Evolutionary conservation across 37 sponge, comb jelly and placozoan genomes (phyloP).

Genomic region (Trichoplax adhaerens): DNA sequence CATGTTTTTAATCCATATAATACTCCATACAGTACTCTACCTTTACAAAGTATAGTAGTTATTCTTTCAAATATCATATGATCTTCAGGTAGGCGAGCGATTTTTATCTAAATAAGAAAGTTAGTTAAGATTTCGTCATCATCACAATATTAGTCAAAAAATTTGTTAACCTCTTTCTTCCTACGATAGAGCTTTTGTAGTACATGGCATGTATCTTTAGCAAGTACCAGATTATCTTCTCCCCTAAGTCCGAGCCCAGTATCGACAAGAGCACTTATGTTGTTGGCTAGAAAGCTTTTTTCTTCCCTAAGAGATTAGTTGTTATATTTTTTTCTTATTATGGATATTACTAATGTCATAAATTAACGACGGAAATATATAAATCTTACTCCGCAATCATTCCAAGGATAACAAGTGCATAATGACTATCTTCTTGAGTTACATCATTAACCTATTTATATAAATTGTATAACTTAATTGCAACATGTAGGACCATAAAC

Average conservation of each 20-base stretch:
- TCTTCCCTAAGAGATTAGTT: neutral
- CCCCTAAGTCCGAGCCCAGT: too few species aligned
- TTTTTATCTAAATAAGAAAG: too few species aligned
- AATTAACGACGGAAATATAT: too few species aligned
- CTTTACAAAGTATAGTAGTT: neutral
- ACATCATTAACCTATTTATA: neutral
- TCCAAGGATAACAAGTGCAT: conserved; percentile 22
- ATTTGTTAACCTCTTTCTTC: neutral
- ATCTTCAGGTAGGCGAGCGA: conserved; percentile 7
- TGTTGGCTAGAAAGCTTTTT: conserved; percentile 6
- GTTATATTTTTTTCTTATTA: too few species aligned
- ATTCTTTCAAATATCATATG: conserved; percentile 34
- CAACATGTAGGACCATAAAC: too few species aligned
- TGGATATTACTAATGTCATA: too few species aligned
- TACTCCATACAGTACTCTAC: neutral
- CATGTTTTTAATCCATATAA: too few species aligned
- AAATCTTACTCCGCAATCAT: conserved; percentile 12
- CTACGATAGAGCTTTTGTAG: conserved; percentile 20
- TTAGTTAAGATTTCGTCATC: too few species aligned
- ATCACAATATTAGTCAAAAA: too few species aligned
- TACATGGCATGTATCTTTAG: conserved; percentile 29
- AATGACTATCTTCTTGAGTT: neutral
- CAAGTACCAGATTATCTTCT: conserved; percentile 21
- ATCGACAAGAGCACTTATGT: conserved; percentile 16
- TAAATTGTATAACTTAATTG: too few species aligned